Conservation (phyloP, 64 coral and sea anemone species). For the Cladopsammia gracilis region DNA sequence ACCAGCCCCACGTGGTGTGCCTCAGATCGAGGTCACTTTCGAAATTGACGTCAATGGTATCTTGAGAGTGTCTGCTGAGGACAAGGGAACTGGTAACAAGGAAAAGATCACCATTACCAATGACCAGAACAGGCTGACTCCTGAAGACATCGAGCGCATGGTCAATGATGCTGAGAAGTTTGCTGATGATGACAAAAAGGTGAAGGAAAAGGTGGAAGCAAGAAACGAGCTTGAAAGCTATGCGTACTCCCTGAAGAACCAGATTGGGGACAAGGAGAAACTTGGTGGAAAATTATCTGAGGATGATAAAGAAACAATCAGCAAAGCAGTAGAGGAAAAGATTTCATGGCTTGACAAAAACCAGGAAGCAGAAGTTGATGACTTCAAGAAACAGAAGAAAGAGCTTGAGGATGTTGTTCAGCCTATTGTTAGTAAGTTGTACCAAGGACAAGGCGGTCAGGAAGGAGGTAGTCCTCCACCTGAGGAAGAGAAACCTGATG, state of each 20-base stretch:
- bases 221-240: slow-evolving; percentile 99
- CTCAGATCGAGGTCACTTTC: slow-evolving; percentile 98
- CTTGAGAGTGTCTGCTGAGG: slow-evolving; percentile 97
- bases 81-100: slow-evolving; percentile 99
- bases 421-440: slow-evolving; percentile 99
- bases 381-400: slow-evolving; percentile 97
- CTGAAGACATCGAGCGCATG: slow-evolving; percentile 99
- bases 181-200: slow-evolving; percentile 98
- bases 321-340: slow-evolving; percentile 85
- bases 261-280: slow-evolving; percentile 99
- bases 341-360: slow-evolving; percentile 99
- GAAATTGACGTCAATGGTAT: slow-evolving; percentile 99
- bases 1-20: slow-evolving; percentile 96
- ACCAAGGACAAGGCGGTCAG: slow-evolving; percentile 91
- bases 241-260: slow-evolving; percentile 99
- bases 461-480: slow-evolving; percentile 72
- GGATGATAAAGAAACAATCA: slow-evolving; percentile 96
- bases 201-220: slow-evolving; percentile 94
- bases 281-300: slow-evolving; percentile 97
- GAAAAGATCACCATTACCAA: slow-evolving; percentile 99
- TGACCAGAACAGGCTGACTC: slow-evolving; percentile 97
- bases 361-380: slow-evolving; percentile 90
- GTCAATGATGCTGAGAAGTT: slow-evolving; percentile 99
- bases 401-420: slow-evolving; percentile 98
- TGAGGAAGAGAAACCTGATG: slow-evolving; percentile 91